Evolutionary conservation across 2,797 vertebrate genomes (phyloP), one percentile per base, ranked within the genome.

Genomic region (Pseudochirops corinnae): DNA sequence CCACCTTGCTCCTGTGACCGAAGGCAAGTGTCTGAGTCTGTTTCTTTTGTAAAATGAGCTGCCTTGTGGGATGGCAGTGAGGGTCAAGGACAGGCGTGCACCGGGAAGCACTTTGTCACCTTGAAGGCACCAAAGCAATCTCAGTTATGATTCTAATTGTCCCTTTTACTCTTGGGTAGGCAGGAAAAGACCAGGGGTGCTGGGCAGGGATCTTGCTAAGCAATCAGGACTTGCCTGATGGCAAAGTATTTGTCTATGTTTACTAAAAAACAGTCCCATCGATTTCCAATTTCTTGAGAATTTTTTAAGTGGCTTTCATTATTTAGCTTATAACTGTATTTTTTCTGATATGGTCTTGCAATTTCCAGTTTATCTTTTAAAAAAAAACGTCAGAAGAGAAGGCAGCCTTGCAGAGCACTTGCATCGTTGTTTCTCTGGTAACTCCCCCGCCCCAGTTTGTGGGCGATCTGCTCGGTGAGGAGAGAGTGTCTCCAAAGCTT

Each of bases 401-500:
- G 74, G 74, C 39, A 24, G 62, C 33, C 39, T 82, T 82, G 74
- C 74, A 82, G 39, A 46, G 39, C 3, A 7, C 74, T 82, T 46
- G 39, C 74, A 82, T 26, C 74, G 46, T 82, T 82, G 74, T 11
- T 39, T 82, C 9, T 9, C n/a, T 18, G 46, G 39, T 21, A 82
- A 82, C 46, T 82, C 39, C 74, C 46, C 21, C 2, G 21, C 3
- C 60, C 67, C n/a, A 10, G 21, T 82, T 82, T 82, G 74, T 90
- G 28, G 56, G 58, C 4, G 58, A 92, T 46, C 93, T 96, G 29
- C 2, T 95, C 29, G 58, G 12, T 93, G 67, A 90, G 95, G 67
- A 93, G 96, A 93, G 33, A 92, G 87, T 95, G 62, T 55, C 74
- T 98, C 67, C 55, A 39, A 87, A 56, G 55, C 67, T 46, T 87